Conservation (phyloP, 2,888 invertebrate species). For the Alloscopus bannaensis region DNA sequence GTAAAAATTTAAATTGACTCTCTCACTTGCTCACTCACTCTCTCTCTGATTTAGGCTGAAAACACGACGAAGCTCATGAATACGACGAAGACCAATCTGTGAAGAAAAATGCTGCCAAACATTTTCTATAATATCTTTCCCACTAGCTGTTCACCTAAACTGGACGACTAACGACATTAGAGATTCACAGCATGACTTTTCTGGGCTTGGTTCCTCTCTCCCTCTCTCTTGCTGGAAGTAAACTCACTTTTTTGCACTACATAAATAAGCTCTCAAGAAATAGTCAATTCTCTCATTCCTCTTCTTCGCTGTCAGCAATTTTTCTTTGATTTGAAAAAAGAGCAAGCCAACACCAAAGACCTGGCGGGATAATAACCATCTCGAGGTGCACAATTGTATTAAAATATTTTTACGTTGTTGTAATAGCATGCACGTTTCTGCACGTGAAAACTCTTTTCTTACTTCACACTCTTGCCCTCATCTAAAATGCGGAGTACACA, state of each 20-base stretch:
- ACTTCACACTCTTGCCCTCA: too few relatives aligned
- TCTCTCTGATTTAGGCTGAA: too few relatives aligned
- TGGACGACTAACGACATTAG: too few relatives aligned
- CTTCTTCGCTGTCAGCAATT: conserved; percentile 29
- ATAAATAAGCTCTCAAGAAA: background rate
- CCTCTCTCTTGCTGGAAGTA: conserved; percentile 15
- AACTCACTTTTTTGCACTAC: conserved; percentile 18
- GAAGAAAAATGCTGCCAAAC: too few relatives aligned
- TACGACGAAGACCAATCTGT: too few relatives aligned
- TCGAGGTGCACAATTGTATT: conserved; percentile 20
- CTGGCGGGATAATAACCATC: conserved; percentile 38
- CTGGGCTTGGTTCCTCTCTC: conserved; percentile 15
- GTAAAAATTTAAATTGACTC: conserved; percentile 6
- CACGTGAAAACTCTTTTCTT: too few relatives aligned
- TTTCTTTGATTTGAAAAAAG: conserved; percentile 25
- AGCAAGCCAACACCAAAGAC: too few relatives aligned
- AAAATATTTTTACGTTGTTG: conserved; percentile 14
- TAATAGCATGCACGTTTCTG: too few relatives aligned
- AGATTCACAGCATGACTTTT: conserved; percentile 24
- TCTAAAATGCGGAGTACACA: too few relatives aligned
- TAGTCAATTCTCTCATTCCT: background rate
- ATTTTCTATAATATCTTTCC: too few relatives aligned
- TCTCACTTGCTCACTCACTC: background rate
- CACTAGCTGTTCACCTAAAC: too few relatives aligned
- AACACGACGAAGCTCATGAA: too few relatives aligned